Evolutionary conservation across 2,797 vertebrate genomes (phyloP).

Genomic region (Ataeniobius toweri): DNA sequence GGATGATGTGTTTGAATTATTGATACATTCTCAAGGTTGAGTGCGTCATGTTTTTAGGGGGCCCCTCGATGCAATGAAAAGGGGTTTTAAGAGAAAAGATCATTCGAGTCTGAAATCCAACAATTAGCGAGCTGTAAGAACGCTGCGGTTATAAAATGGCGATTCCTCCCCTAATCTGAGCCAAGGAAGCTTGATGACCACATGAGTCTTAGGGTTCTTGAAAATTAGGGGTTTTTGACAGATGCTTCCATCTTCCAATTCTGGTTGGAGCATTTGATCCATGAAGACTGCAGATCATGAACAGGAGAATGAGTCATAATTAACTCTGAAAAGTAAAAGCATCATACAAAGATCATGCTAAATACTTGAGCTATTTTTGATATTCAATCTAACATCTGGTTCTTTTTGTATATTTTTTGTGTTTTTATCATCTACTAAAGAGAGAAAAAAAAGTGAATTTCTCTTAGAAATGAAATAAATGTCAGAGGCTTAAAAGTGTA

Average conservation of each 20-base stretch:
- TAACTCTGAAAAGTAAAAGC: slow-evolving; percentile 68
- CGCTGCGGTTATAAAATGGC: slow-evolving; percentile 38
- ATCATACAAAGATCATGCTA: slow-evolving; percentile 70
- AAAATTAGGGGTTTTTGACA: slow-evolving; percentile 39
- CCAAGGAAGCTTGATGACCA: slow-evolving; percentile 51
- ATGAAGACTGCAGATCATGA: slow-evolving; percentile 36
- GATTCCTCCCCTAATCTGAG: slow-evolving; percentile 16
- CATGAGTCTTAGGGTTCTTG: slow-evolving; percentile 32
- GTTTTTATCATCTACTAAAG: slow-evolving; percentile 45
- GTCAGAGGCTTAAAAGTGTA: neutral
- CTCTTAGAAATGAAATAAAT: slow-evolving; percentile 23
- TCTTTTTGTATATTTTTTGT: slow-evolving; percentile 44
- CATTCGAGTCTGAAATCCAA: slow-evolving; percentile 55
- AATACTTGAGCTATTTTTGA: slow-evolving; percentile 68
- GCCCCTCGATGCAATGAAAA: slow-evolving; percentile 42
- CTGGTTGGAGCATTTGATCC: slow-evolving; percentile 60
- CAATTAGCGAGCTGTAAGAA: slow-evolving; percentile 56
- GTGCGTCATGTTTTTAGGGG: slow-evolving; percentile 70
- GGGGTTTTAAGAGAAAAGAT: slow-evolving; percentile 36
- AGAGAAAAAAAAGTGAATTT: slow-evolving; percentile 45
- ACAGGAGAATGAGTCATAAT: slow-evolving; percentile 66
- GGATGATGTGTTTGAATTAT: slow-evolving; percentile 81
- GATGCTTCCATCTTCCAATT: slow-evolving; percentile 48
- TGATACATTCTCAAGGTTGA: slow-evolving; percentile 81
- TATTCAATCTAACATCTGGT: slow-evolving; percentile 61